These are phyloP conservation scores for Mimumesa dahlbomi DNA, from an alignment of 2,888 invertebrate species.

Conservation along the genomic window DNA sequence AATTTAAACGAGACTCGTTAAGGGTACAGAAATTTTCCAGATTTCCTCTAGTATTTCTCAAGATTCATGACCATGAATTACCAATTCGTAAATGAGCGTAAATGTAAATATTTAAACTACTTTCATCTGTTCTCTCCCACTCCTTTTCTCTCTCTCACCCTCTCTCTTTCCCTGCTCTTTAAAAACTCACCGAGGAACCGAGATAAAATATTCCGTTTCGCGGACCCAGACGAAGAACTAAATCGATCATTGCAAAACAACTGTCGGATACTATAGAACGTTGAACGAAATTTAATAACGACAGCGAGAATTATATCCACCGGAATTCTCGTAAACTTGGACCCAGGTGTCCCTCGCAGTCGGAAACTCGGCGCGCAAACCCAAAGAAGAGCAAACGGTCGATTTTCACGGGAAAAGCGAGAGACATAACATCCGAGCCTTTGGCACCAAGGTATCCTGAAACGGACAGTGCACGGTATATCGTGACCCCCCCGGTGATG, in stretches of 20 bases:
- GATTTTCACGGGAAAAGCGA: not conserved
- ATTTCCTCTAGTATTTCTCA: no score
- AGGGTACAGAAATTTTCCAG: no score
- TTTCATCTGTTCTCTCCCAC: no score
- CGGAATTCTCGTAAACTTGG: not conserved
- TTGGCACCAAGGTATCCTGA: not conserved
- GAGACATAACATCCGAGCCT: constrained; percentile 14
- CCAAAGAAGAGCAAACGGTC: constrained; percentile 7
- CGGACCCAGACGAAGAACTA: not conserved
- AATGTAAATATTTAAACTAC: no score
- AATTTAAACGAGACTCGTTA: no score
- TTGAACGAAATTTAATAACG: constrained; percentile 2
- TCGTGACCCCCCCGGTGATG: constrained; percentile 28
- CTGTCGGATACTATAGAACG: not conserved
- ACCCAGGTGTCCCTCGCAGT: not conserved
- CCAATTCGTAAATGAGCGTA: no score
- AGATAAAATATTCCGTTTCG: not conserved
- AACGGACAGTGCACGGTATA: constrained; percentile 6
- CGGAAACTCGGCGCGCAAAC: not conserved
- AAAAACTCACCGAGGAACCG: no score
- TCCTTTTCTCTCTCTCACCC: no score
- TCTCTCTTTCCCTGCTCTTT: no score
- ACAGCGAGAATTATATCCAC: not conserved
- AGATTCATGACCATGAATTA: no score
- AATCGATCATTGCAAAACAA: constrained; percentile 1